Base-by-base conservation (phyloP, 2,113 vertebrate genomes). In the Paramisgurnus dabryanus region DNA sequence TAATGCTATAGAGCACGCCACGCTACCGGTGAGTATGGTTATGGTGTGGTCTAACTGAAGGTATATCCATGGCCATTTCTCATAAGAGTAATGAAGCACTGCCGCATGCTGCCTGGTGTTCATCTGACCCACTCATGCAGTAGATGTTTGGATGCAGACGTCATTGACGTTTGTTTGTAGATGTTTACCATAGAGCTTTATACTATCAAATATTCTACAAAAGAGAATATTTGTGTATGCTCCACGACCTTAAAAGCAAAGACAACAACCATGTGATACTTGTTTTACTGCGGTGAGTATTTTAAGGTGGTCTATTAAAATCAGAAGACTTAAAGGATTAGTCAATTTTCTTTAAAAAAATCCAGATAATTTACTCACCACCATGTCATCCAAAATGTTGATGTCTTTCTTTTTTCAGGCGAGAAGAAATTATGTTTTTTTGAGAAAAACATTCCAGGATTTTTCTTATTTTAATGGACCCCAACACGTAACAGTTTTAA, bases 1-100 rank as follows among this genome's bases (percentile, higher is more conserved):
- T 71, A 53, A 61, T 70, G 61, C 75, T 55, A 82, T 86, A 81
- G 81, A 86, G 78, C 89, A 90, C 86, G 87, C 87, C 76, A 83
- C 85, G 61, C 79, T 91, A 86, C 87, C 91, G 87, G 87, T 91
- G 85, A 92, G 86, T 90, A 87, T 77, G 57, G 69, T 43, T 78
- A 70, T 34, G 47, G 74, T 84, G 83, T 84, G 85, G 70, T 77
- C 76, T 71, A 80, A 84, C 73, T 74, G 68, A 64, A 69, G 43
- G 17, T 43, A 39, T 84, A 78, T 80, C 58, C 68, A 40, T 79
- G 67, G 79, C 57, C 67, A 49, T 73, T 78, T 78, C 50, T 76
- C 64, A 41, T 78, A 68, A 77, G 57, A 65, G 76, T 80, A 81
- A 64, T 67, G 64, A 18, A 69, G 45, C 69, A 82, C 71, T 80